Evolutionary conservation across 2,113 vertebrate genomes (phyloP).

Genomic region (Amphiprion percula): DNA sequence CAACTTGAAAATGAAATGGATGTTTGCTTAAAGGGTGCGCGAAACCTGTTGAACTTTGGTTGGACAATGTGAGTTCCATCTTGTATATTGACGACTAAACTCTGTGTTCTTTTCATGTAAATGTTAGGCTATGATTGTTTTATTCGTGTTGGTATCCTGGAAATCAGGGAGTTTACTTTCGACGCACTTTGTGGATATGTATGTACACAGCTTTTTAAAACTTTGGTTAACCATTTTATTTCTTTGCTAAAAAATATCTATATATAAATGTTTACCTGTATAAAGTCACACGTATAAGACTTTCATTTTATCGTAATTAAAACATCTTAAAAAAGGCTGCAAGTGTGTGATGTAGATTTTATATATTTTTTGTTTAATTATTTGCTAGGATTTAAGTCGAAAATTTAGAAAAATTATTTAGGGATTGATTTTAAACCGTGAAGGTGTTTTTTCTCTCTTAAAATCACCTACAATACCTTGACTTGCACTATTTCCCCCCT

Average conservation of each 20-base stretch:
- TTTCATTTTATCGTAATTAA: slow-evolving; percentile 99
- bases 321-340: slow-evolving; percentile 86
- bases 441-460: neutral
- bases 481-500: slow-evolving; percentile 81
- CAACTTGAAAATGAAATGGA: slow-evolving; percentile 65
- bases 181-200: slow-evolving; percentile 99
- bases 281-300: slow-evolving; percentile 95
- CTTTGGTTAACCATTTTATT: slow-evolving; percentile 95
- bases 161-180: slow-evolving; percentile 98
- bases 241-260: slow-evolving; percentile 91
- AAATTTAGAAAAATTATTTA: slow-evolving; percentile 3
- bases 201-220: slow-evolving; percentile 94
- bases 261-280: slow-evolving; percentile 99
- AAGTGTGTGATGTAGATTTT: slow-evolving; percentile 78
- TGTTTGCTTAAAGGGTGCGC: slow-evolving; percentile 61
- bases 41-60: slow-evolving; percentile 77
- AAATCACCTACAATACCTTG: slow-evolving; percentile 67
- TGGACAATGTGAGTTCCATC: slow-evolving; percentile 85
- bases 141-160: slow-evolving; percentile 94
- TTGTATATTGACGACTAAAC: slow-evolving; percentile 90
- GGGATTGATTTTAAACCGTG: slow-evolving; percentile 12
- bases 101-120: slow-evolving; percentile 93
- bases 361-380: slow-evolving; percentile 39
- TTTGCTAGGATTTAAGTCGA: slow-evolving; percentile 31
- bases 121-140: slow-evolving; percentile 91